phyloP scores from a whole-genome alignment of 2,888 invertebrate genomes.

The Drosophila sordidula region DNA sequence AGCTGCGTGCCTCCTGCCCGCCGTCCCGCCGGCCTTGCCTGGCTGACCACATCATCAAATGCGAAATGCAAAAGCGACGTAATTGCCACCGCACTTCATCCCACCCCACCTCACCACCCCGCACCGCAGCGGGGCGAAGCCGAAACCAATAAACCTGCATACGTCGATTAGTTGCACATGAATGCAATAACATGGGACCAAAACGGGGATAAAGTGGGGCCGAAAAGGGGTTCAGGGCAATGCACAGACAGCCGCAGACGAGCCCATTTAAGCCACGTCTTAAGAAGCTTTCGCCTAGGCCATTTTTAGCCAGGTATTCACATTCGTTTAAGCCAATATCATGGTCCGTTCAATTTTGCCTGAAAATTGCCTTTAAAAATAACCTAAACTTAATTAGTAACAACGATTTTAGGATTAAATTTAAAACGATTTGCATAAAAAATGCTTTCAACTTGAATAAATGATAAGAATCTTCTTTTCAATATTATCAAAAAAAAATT shows the following conservation, averaged over 20 bases:
- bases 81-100: slow-evolving; percentile 61
- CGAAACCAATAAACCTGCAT: slow-evolving; percentile 75
- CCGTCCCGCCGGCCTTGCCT: slow-evolving; percentile 25
- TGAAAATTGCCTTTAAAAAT: no score
- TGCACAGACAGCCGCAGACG: slow-evolving; percentile 50
- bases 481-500: no score
- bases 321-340: slow-evolving; percentile 11
- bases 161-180: slow-evolving; percentile 74
- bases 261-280: slow-evolving; percentile 57
- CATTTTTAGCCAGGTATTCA: slow-evolving; percentile 12
- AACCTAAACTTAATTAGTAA: no score
- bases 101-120: slow-evolving; percentile 3
- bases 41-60: slow-evolving; percentile 73
- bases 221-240: slow-evolving; percentile 6
- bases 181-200: slow-evolving; percentile 49
- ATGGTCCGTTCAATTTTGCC: not conserved
- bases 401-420: no score
- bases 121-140: slow-evolving; percentile 34
- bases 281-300: slow-evolving; percentile 56
- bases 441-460: no score
- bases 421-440: no score
- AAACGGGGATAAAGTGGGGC: not conserved
- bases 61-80: slow-evolving; percentile 68
- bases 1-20: slow-evolving; percentile 20
- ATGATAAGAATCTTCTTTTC: no score